These are phyloP conservation scores for Eustalomyia histrio DNA, from an alignment of 2,888 invertebrate genomes.

Conservation along the genomic window DNA sequence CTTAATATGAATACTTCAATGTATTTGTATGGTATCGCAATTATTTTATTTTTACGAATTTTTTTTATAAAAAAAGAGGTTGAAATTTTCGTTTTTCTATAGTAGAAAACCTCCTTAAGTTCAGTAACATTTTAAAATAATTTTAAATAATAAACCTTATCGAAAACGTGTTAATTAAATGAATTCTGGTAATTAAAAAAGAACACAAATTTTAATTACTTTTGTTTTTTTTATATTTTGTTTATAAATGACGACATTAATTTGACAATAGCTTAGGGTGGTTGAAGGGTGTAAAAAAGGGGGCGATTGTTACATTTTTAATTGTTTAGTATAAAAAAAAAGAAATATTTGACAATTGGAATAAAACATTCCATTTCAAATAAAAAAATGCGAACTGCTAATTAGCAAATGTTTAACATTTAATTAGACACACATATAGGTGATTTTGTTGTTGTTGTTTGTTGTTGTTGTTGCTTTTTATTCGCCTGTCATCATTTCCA, in stretches of 20 bases:
- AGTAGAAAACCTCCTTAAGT: no score
- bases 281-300: not conserved
- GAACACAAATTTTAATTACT: not conserved
- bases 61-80: no score
- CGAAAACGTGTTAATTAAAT: no score
- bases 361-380: not conserved
- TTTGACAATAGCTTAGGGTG: not conserved
- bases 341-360: slow-evolving; percentile 10
- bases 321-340: slow-evolving; percentile 28
- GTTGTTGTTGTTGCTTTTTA: slow-evolving; percentile 79
- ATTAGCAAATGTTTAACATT: slow-evolving; percentile 30
- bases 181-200: no score
- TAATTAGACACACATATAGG: slow-evolving; percentile 21
- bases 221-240: slow-evolving; percentile 2
- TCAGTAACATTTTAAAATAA: no score
- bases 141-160: no score
- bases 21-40: no score
- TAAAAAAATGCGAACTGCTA: slow-evolving; percentile 26
- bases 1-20: no score
- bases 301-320: not conserved
- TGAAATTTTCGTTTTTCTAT: no score
- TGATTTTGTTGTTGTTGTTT: not conserved
- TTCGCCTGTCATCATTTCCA: slow-evolving; percentile 98
- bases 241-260: slow-evolving; percentile 13
- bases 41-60: no score